Percentiles rank a stretch among this genome's conserved stretches.
Evolutionary conservation across 2,797 vertebrate genomes (phyloP).

Genomic region (Parotocinclus haroldoi): DNA sequence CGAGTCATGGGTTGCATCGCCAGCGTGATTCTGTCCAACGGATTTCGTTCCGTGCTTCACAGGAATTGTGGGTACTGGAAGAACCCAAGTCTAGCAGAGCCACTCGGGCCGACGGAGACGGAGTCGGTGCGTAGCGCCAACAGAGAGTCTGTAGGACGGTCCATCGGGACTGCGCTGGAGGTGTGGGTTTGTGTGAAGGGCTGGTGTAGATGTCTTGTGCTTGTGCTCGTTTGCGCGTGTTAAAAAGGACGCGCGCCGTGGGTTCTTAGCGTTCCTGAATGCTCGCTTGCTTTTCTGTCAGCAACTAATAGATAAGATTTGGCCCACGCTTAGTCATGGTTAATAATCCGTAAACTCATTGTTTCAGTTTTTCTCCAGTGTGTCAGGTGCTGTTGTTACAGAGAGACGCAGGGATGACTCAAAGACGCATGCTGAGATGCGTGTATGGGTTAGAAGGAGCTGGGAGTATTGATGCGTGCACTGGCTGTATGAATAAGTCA

Average conservation of each 20-base stretch:
- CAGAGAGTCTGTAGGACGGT: slow-evolving; percentile 81
- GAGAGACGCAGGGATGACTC: too few species aligned
- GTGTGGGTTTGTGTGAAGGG: slow-evolving; percentile 55
- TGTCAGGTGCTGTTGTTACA: too few species aligned
- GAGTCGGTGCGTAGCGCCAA: slow-evolving; percentile 70
- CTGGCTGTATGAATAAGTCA: slow-evolving; percentile 9
- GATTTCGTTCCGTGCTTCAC: slow-evolving; percentile 87
- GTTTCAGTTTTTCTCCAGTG: too few species aligned
- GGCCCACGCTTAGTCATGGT: background rate
- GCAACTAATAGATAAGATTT: background rate
- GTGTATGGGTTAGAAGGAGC: background rate
- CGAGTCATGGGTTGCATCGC: slow-evolving; percentile 92
- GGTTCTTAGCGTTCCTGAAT: too few species aligned
- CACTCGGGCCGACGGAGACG: slow-evolving; percentile 75
- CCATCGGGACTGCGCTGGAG: slow-evolving; percentile 72
- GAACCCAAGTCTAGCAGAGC: slow-evolving; percentile 84
- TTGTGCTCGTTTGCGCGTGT: background rate
- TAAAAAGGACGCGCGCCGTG: background rate
- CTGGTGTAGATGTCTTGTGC: slow-evolving; percentile 10
- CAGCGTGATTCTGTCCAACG: slow-evolving; percentile 87
- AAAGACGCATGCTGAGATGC: background rate
- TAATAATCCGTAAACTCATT: background rate
- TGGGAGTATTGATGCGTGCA: background rate
- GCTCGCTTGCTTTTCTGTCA: too few species aligned
- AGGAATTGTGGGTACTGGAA: slow-evolving; percentile 89